phyloP scores from a whole-genome alignment of 2,113 vertebrate genomes.

The Grammomys surdaster region DNA sequence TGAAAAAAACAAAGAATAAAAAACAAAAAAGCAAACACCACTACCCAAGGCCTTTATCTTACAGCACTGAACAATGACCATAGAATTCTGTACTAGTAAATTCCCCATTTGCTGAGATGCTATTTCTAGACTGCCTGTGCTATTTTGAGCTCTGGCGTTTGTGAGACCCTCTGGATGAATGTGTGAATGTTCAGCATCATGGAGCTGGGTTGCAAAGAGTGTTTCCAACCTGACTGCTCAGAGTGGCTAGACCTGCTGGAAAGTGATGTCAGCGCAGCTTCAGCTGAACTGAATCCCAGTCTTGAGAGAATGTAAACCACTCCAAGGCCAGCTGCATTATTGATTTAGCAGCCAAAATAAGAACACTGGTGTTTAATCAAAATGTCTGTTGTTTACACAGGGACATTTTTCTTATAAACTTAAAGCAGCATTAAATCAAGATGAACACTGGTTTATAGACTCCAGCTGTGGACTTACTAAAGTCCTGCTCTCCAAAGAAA shows the following conservation, averaged over 20 bases:
- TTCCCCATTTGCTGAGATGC: background rate
- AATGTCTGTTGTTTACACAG: slow-evolving; percentile 81
- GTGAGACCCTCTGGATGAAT: slow-evolving; percentile 57
- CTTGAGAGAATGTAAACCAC: slow-evolving; percentile 81
- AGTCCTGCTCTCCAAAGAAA: slow-evolving; percentile 53
- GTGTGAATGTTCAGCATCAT: slow-evolving; percentile 66
- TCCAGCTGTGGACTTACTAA: slow-evolving; percentile 38
- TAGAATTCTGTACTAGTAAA: background rate
- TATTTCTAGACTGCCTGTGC: slow-evolving; percentile 58
- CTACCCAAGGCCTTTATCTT: slow-evolving; percentile 7
- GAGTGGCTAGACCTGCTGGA: slow-evolving; percentile 69
- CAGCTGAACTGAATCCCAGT: slow-evolving; percentile 70
- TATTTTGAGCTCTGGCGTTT: slow-evolving; percentile 64
- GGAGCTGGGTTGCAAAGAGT: slow-evolving; percentile 61
- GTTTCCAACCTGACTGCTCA: slow-evolving; percentile 51
- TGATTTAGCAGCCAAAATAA: slow-evolving; percentile 83
- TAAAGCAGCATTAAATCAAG: slow-evolving; percentile 79
- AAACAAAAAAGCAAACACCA: background rate
- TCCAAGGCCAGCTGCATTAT: slow-evolving; percentile 75
- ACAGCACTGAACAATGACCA: background rate
- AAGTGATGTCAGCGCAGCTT: slow-evolving; percentile 78
- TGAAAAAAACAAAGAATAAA: background rate
- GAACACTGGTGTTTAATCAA: slow-evolving; percentile 82
- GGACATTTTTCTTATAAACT: slow-evolving; percentile 82
- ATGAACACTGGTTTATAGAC: slow-evolving; percentile 63